A percentile compares a stretch with the other conserved stretches of the same genome.
Evolutionary conservation across 2,113 vertebrate species (phyloP).

Genomic region (Macrotis lagotis): DNA sequence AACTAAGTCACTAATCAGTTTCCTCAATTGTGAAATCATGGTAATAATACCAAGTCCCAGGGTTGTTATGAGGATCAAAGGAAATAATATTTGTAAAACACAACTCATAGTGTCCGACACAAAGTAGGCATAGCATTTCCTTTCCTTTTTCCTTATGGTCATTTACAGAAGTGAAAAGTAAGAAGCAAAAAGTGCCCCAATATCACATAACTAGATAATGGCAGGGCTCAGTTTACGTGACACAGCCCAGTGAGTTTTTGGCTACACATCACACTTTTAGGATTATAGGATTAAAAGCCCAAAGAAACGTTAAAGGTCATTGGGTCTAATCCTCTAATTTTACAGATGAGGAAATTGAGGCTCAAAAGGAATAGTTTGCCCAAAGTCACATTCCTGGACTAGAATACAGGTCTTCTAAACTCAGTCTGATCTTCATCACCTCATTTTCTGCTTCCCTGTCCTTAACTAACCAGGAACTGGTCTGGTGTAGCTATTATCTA

Average conservation of each 20-base stretch:
- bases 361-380: neutral
- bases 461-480: neutral
- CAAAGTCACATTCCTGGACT: neutral
- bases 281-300: neutral
- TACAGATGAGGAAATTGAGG: neutral
- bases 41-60: neutral
- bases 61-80: neutral
- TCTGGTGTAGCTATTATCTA: neutral
- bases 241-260: neutral
- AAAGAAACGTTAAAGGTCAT: neutral
- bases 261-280: neutral
- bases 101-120: neutral
- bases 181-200: neutral
- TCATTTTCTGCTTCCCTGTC: neutral
- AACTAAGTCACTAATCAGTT: no score
- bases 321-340: neutral
- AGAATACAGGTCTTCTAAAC: neutral
- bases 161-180: neutral
- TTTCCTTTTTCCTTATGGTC: neutral
- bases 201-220: neutral
- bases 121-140: neutral
- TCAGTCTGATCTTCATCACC: neutral
- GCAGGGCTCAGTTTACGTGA: neutral
- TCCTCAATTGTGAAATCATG: neutral
- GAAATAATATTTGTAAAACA: neutral